These are phyloP conservation scores for Heliconius hortense DNA, from an alignment of 2,888 invertebrate genomes.

Conservation along the genomic window DNA sequence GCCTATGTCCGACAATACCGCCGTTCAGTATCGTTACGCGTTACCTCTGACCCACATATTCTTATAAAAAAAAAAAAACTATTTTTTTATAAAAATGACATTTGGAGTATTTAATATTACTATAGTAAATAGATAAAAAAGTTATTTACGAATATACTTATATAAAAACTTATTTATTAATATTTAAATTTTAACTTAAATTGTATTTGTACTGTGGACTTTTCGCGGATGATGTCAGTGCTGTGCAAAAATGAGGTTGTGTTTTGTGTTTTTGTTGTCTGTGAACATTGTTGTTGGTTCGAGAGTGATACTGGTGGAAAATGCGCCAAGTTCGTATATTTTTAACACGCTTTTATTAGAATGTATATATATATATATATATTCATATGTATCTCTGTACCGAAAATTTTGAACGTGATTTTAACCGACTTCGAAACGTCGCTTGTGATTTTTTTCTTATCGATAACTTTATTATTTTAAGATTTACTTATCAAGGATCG, in stretches of 20 bases:
- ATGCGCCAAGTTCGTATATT: slow-evolving; percentile 73
- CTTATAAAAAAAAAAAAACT: slow-evolving; percentile 41
- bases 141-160: background rate
- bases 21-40: slow-evolving; percentile 72
- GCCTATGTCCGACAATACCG: slow-evolving; percentile 71
- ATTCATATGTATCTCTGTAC: no score
- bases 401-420: no score
- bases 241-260: slow-evolving; percentile 68
- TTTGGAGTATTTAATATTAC: slow-evolving; percentile 16
- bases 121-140: slow-evolving; percentile 14
- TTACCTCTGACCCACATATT: slow-evolving; percentile 67
- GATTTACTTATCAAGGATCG: no score
- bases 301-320: slow-evolving; percentile 74
- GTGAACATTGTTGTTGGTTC: slow-evolving; percentile 59
- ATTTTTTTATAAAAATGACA: slow-evolving; percentile 14
- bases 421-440: no score
- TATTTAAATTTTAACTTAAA: background rate
- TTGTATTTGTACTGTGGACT: slow-evolving; percentile 16
- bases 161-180: background rate
- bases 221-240: slow-evolving; percentile 42
- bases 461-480: no score
- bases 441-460: no score
- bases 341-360: no score
- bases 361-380: no score
- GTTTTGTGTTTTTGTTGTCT: slow-evolving; percentile 58